Conservation (phyloP, 1,140 invertebrate genomes). For the Cotesia glomerata region DNA sequence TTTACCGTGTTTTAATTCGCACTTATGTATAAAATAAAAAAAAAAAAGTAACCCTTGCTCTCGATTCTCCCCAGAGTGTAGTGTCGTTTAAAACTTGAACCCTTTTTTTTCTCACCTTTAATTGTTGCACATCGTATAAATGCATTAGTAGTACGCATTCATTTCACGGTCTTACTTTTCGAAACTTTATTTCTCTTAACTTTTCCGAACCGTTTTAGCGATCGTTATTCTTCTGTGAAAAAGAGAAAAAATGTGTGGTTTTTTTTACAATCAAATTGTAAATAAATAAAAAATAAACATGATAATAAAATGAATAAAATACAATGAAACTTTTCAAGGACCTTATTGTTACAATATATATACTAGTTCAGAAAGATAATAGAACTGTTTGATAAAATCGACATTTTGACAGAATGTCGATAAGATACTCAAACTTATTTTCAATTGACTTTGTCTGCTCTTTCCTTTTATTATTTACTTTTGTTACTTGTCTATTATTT, state of each 20-base stretch:
- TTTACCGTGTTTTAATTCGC: conserved; percentile 6
- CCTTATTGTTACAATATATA: not conserved
- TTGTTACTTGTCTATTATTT: not conserved
- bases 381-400: conserved; percentile 6
- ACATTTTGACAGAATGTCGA: conserved; percentile 13
- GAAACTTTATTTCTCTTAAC: not conserved
- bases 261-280: too few species aligned
- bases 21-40: not conserved
- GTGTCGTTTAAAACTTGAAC: conserved; percentile 21
- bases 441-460: conserved; percentile 5
- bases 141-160: conserved; percentile 58
- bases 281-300: not conserved
- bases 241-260: too few species aligned
- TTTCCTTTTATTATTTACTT: not conserved
- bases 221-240: conserved; percentile 29
- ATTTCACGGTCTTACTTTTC: conserved; percentile 47
- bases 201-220: conserved; percentile 34
- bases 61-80: conserved; percentile 14
- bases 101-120: conserved; percentile 41
- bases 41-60: not conserved
- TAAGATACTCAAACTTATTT: not conserved
- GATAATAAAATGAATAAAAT: not conserved
- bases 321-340: not conserved
- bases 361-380: not conserved
- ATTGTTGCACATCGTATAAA: conserved; percentile 63